Conservation (phyloP, 1,140 invertebrate genomes). For the Melanaphis sacchari region DNA sequence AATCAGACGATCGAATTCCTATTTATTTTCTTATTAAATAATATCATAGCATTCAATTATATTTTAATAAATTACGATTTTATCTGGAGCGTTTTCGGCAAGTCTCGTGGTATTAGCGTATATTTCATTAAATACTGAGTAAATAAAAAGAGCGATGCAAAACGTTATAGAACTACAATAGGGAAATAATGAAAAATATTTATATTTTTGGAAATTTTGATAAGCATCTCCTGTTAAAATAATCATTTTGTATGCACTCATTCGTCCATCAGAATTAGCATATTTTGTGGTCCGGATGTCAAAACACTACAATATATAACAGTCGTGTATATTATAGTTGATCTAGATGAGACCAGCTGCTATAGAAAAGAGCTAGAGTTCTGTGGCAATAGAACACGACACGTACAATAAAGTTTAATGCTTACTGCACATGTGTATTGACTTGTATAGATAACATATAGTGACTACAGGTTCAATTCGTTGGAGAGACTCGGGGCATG, state of each 20-base stretch:
- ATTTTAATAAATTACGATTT: not conserved
- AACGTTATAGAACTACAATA: not conserved
- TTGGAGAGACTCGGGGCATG: not conserved
- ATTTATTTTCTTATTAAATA: not conserved
- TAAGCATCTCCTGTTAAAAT: not conserved
- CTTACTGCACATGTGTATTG: not conserved
- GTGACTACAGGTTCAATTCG: not conserved
- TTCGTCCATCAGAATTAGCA: not conserved
- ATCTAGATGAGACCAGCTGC: not conserved
- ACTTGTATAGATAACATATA: not conserved
- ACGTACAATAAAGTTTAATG: not conserved
- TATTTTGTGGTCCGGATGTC: not conserved
- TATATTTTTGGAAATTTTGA: not conserved
- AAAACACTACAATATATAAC: not conserved
- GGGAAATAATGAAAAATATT: not conserved
- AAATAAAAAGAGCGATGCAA: not conserved
- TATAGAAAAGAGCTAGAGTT: rapidly evolving
- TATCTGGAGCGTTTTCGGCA: not conserved
- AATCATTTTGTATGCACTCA: not conserved
- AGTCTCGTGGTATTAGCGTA: not conserved
- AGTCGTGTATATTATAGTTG: not conserved
- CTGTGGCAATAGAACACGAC: not conserved
- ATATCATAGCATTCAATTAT: not conserved
- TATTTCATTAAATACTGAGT: no score
- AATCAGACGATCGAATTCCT: not conserved